Base-by-base conservation (phyloP, 1,140 invertebrate genomes). In the Microplitis demolitor region DNA sequence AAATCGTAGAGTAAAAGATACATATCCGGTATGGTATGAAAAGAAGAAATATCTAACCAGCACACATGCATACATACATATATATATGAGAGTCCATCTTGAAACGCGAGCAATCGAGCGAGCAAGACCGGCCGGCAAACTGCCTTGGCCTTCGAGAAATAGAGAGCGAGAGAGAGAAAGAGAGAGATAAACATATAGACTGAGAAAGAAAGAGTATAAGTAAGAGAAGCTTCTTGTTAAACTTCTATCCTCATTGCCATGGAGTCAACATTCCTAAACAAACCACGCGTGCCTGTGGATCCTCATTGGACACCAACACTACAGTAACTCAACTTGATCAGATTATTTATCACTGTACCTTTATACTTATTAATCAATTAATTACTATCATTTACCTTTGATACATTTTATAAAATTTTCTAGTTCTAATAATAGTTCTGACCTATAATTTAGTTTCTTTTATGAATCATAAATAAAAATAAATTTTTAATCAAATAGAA, bases 31-130 rank as follows among this genome's bases (percentile, higher is more conserved):
- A 53, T 53, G 64, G 35, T 62, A 13, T 31, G 14, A 62, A 50
- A 50, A n/a, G 31, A n/a, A 50, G 6, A 50, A 45, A 64, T 13
- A 64, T 45, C n/a, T 37, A 50, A 9, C 33, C 24, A 24, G 24
- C 16, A 16, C 16, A 61, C 58, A 13, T 3, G 13, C 24, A 24
- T 24, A 24, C 24, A 24, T 24, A 62, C 60, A 5, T 6, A 37
- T 37, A 64, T 24, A 24, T 24, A 50, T 2, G 35, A 34, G 69
- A 70, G 58, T 63, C 69, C 69, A 71, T 72, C 63, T 72, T 72
- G 63, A 72, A 72, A 66, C 24, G 63, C 70, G 70, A 66, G 63
- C 70, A 60, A 72, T 72, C 51, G 53, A 58, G 35, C 69, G 51
- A 54, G 34, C 62, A 69, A 69, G 54, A 69, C 54, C 56, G 67